phyloP scores from a whole-genome alignment of 2,797 vertebrate genomes.

The Sebastes taczanowskii region DNA sequence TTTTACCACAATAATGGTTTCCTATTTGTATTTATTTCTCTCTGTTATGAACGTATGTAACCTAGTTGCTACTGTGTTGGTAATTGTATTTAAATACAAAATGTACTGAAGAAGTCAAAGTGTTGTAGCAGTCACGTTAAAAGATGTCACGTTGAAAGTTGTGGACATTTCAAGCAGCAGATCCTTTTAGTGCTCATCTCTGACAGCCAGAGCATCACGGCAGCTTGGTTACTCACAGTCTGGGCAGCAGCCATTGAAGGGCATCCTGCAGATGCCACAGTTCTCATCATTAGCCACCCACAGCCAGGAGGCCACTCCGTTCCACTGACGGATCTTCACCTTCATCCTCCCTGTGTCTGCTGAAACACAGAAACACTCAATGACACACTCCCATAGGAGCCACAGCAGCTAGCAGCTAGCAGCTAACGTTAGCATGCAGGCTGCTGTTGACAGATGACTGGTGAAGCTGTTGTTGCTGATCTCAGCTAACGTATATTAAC shows the following conservation, averaged over 20 bases:
- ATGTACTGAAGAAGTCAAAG: not conserved
- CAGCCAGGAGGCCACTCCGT: constrained; percentile 94
- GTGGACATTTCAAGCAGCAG: not conserved
- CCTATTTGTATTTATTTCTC: no score
- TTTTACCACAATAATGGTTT: no score
- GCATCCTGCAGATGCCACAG: constrained; percentile 96
- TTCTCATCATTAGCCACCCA: constrained; percentile 99
- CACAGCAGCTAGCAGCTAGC: not conserved
- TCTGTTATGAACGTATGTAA: no score
- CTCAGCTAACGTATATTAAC: no score
- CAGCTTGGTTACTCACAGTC: constrained; percentile 87
- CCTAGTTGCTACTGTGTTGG: not conserved
- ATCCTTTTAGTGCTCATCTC: not conserved
- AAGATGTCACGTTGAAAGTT: not conserved
- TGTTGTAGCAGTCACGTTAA: not conserved
- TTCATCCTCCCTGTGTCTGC: constrained; percentile 79
- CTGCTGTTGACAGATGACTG: no score
- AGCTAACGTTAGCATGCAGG: constrained; percentile 2
- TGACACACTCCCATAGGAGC: not conserved
- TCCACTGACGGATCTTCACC: constrained; percentile 93
- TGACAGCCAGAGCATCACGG: not conserved
- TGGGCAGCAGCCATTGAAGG: constrained; percentile 97
- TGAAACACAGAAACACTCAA: not conserved
- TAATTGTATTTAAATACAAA: not conserved
- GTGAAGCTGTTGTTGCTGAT: no score